Percentiles rank a stretch among this genome's conserved stretches.
Conservation (phyloP, 2,888 invertebrate species). For the Pachydiplax longipennis region DNA sequence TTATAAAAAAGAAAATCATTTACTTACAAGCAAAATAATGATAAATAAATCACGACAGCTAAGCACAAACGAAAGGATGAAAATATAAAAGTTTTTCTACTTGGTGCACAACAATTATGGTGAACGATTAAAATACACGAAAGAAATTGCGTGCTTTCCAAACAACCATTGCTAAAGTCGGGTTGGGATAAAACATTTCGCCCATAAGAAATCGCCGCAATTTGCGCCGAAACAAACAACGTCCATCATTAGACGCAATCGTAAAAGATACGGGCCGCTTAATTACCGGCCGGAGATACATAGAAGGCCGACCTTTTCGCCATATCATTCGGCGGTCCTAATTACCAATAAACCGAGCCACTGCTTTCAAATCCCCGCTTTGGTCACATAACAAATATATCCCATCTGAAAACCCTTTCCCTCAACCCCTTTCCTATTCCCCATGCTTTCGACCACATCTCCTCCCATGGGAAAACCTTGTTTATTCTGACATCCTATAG, state of each 20-base stretch:
- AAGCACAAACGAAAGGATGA: no score
- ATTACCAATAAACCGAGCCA: constrained; percentile 34
- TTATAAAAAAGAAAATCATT: neutral
- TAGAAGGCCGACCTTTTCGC: neutral
- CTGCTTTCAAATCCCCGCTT: constrained; percentile 5
- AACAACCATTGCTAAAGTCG: neutral
- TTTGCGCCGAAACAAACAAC: neutral
- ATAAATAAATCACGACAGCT: neutral
- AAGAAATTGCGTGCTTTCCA: neutral
- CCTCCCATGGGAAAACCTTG: constrained; percentile 4
- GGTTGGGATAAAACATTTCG: no score
- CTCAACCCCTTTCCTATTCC: neutral
- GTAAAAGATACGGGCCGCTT: neutral
- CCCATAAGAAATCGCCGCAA: neutral
- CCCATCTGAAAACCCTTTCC: neutral
- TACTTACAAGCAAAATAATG: neutral
- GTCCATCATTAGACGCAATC: neutral
- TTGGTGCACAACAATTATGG: neutral
- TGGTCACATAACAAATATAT: neutral
- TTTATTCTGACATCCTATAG: constrained; percentile 45
- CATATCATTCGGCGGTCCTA: neutral
- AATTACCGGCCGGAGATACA: neutral
- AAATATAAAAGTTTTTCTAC: neutral
- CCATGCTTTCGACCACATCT: neutral
- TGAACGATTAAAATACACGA: neutral